These are phyloP conservation scores for Tanytarsus gracilentus DNA, from an alignment of 2,888 invertebrate genomes.

Conservation along the genomic window DNA sequence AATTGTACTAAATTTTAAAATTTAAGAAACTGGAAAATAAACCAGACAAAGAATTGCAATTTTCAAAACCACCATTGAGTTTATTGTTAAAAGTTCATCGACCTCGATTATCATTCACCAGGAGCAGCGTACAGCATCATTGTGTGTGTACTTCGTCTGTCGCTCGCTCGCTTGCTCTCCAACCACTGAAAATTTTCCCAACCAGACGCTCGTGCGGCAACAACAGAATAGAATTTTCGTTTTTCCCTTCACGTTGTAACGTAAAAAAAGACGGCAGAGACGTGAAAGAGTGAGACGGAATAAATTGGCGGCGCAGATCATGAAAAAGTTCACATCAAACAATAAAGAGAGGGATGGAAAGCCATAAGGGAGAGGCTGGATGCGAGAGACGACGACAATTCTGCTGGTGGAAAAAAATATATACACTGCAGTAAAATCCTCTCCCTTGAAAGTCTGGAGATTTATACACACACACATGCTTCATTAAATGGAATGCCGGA, in stretches of 20 bases:
- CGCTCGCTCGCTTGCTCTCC: background rate
- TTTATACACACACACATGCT: constrained; percentile 3
- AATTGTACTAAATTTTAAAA: background rate
- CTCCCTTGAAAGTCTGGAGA: background rate
- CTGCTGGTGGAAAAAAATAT: constrained; percentile 7
- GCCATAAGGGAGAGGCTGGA: background rate
- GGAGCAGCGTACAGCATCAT: constrained; percentile 13
- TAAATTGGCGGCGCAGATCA: constrained; percentile 9
- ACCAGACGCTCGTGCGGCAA: background rate
- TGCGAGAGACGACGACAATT: constrained; percentile 15
- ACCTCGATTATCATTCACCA: constrained; percentile 8
- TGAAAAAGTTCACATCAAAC: constrained; percentile 1
- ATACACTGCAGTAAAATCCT: constrained; percentile 3
- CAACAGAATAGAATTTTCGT: background rate
- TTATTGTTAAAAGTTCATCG: constrained; percentile 6
- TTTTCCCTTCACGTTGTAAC: background rate
- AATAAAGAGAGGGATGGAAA: background rate
- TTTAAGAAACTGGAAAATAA: background rate
- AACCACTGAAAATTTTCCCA: background rate
- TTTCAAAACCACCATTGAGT: background rate
- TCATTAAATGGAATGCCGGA: constrained; percentile 8
- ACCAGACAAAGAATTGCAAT: background rate
- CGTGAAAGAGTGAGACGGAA: background rate
- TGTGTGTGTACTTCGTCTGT: background rate
- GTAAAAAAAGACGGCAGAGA: background rate